phyloP scores from a whole-genome alignment of 2,888 invertebrate species.

The Metalampra italica region DNA sequence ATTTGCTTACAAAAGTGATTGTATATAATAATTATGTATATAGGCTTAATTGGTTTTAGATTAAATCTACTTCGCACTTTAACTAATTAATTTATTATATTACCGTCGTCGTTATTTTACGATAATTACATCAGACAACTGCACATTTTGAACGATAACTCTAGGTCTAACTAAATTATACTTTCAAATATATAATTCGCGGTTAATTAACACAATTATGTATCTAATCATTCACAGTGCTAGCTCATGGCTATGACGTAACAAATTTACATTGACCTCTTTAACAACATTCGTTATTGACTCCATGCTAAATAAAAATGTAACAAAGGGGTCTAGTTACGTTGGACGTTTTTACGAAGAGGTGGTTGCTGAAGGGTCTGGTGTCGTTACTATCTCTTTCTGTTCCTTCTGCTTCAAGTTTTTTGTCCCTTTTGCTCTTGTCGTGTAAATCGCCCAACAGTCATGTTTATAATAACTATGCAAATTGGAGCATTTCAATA shows the following conservation, averaged over 20 bases:
- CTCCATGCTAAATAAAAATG: constrained; percentile 11
- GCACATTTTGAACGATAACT: constrained; percentile 7
- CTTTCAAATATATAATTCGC: constrained; percentile 19
- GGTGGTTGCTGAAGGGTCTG: constrained; percentile 14
- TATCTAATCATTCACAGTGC: constrained; percentile 25
- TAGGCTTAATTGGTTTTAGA: too few species aligned
- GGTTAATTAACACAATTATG: constrained; percentile 32
- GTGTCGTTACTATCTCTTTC: constrained; percentile 24
- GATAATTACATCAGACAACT: constrained; percentile 9
- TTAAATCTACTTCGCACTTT: too few species aligned
- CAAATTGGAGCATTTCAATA: constrained; percentile 67
- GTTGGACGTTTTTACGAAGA: constrained; percentile 16
- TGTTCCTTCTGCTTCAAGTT: constrained; percentile 15
- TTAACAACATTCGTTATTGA: constrained; percentile 8
- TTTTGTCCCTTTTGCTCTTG: constrained; percentile 22
- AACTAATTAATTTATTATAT: background rate
- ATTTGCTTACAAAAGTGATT: too few species aligned
- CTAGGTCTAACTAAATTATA: constrained; percentile 13
- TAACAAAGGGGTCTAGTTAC: constrained; percentile 15
- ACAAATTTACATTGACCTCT: constrained; percentile 22
- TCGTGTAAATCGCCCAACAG: constrained; percentile 44
- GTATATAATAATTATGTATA: too few species aligned
- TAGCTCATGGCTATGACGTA: constrained; percentile 20
- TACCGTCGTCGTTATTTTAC: background rate
- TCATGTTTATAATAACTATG: constrained; percentile 69